A percentile compares a stretch with the other conserved stretches of the same genome.
These are phyloP conservation scores for Trididemnum nubilum DNA, from an alignment of 23 tunicate species.

Conservation along the genomic window DNA sequence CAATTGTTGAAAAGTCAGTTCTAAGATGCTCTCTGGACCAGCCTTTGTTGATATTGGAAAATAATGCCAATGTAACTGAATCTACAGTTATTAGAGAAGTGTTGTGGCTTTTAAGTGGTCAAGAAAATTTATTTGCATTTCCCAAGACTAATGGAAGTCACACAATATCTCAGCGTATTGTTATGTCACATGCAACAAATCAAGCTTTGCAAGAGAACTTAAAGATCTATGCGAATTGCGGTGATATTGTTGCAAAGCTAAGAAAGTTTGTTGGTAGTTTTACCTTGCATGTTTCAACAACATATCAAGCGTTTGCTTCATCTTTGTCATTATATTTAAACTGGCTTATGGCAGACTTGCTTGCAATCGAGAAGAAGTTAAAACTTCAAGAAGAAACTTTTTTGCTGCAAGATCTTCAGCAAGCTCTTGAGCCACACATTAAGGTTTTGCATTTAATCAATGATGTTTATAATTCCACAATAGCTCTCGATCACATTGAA, in stretches of 20 bases:
- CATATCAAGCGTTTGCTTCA: slow-evolving; percentile 83
- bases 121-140: slow-evolving; percentile 54
- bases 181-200: slow-evolving; percentile 39
- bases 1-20: not conserved
- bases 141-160: slow-evolving; percentile 33
- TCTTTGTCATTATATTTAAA: slow-evolving; percentile 39
- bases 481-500: slow-evolving; percentile 28
- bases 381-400: slow-evolving; percentile 34
- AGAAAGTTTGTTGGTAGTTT: slow-evolving; percentile 27
- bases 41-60: not conserved
- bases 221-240: slow-evolving; percentile 38
- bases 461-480: slow-evolving; percentile 38
- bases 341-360: slow-evolving; percentile 32
- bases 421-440: slow-evolving; percentile 20
- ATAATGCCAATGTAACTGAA: slow-evolving; percentile 26
- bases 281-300: slow-evolving; percentile 27
- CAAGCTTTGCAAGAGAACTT: slow-evolving; percentile 20
- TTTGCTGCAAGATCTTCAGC: slow-evolving; percentile 39
- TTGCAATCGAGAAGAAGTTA: slow-evolving; percentile 34
- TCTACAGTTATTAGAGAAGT: slow-evolving; percentile 60
- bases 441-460: slow-evolving; percentile 25
- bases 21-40: not conserved
- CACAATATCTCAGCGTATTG: slow-evolving; percentile 7
- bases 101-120: slow-evolving; percentile 70
- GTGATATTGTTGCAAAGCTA: slow-evolving; percentile 38